phyloP scores from a whole-genome alignment of 2,888 invertebrate species.

The Oxycera nigricornis region DNA sequence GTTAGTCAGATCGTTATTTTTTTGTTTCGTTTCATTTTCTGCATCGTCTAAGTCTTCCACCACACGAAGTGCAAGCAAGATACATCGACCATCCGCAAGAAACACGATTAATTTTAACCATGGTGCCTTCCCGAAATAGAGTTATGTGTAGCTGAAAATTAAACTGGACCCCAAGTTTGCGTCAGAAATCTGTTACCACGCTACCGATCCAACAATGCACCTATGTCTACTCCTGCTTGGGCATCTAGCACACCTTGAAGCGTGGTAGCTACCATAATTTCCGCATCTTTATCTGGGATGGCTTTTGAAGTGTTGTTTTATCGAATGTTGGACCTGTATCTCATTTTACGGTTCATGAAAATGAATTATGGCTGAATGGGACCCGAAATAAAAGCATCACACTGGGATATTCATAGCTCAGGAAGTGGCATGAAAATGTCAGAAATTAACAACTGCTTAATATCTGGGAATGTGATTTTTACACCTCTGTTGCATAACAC shows the following conservation, averaged over 20 bases:
- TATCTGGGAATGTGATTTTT: not conserved
- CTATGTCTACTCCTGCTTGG: not conserved
- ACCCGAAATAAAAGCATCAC: not conserved
- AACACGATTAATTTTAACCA: not conserved
- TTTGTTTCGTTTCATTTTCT: not conserved
- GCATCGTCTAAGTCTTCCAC: not conserved
- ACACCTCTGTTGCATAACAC: no score
- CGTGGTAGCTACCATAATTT: conserved; percentile 8
- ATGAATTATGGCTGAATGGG: conserved; percentile 2
- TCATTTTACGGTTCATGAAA: conserved; percentile 1
- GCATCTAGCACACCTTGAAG: conserved; percentile 13
- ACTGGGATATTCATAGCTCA: not conserved
- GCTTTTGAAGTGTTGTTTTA: not conserved
- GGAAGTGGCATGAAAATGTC: not conserved
- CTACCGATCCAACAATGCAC: not conserved
- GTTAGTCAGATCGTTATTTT: not conserved
- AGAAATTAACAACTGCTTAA: not conserved
- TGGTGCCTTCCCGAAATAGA: conserved; percentile 3
- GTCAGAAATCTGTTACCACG: not conserved
- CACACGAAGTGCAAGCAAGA: not conserved
- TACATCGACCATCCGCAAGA: not conserved
- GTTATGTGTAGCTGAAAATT: not conserved
- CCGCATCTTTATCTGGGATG: conserved; percentile 9
- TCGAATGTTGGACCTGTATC: not conserved
- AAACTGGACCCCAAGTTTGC: not conserved